Evolutionary conservation across 2,888 invertebrate species (phyloP).

Genomic region (Minunthozetes semirufus): DNA sequence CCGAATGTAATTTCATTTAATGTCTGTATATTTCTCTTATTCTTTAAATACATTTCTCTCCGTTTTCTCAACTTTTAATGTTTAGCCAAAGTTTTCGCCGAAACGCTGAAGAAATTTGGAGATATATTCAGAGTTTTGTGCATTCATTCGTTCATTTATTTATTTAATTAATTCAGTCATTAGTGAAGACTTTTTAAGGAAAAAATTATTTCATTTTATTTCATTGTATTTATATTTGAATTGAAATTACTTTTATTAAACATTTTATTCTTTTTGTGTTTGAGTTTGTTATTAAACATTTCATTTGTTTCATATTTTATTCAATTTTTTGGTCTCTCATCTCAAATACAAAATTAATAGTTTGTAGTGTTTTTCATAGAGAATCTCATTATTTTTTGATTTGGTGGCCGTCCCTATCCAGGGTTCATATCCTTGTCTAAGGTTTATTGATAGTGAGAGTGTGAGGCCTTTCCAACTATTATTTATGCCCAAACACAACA

Average conservation of each 20-base stretch:
- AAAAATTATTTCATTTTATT: background rate
- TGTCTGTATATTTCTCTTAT: background rate
- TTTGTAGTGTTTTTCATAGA: background rate
- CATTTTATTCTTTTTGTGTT: background rate
- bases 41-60: background rate
- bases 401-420: conserved; percentile 5
- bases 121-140: background rate
- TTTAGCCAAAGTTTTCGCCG: background rate
- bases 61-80: background rate
- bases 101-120: background rate
- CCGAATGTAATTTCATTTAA: background rate
- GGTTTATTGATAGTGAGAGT: background rate
- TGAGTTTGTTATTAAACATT: background rate
- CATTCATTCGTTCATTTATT: background rate
- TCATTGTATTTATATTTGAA: background rate
- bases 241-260: background rate
- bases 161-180: background rate
- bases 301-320: background rate
- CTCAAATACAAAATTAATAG: conserved; percentile 12
- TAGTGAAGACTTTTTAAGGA: background rate
- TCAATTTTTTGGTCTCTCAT: background rate
- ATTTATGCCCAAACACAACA: conserved; percentile 7
- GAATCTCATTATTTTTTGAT: conserved; percentile 24
- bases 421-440: conserved; percentile 5
- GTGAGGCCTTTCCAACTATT: background rate